Evolutionary conservation across 2,113 vertebrate species (phyloP).

Genomic region (Dipodomys ordii): DNA sequence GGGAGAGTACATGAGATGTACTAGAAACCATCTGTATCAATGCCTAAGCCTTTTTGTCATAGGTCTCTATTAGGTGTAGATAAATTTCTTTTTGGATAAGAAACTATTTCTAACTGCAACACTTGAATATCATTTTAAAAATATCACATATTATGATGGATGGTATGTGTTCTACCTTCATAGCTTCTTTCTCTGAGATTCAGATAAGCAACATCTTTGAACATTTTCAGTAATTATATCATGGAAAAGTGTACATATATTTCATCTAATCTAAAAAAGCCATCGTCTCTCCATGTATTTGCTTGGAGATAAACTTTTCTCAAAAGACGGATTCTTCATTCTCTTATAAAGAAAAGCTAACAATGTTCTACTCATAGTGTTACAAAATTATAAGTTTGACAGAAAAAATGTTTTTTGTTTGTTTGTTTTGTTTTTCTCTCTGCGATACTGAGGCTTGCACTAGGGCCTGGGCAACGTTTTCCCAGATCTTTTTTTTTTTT

Average conservation of each 20-base stretch:
- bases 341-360: no score
- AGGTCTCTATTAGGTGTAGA: neutral
- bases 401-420: no score
- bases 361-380: no score
- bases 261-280: neutral
- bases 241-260: neutral
- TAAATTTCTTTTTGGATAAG: neutral
- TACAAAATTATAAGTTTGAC: no score
- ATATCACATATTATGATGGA: neutral
- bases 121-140: neutral
- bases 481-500: no score
- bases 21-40: neutral
- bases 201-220: neutral
- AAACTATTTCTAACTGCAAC: neutral
- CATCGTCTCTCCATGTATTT: constrained; percentile 13
- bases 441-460: no score
- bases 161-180: neutral
- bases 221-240: neutral
- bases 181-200: neutral
- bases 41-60: neutral
- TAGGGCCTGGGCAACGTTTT: no score
- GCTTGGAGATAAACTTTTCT: neutral
- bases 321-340: constrained; percentile 20
- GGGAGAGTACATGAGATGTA: neutral
- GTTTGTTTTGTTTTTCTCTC: no score